Evolutionary conservation across 2,888 invertebrate species (phyloP).

Genomic region (Coelopa pilipes): DNA sequence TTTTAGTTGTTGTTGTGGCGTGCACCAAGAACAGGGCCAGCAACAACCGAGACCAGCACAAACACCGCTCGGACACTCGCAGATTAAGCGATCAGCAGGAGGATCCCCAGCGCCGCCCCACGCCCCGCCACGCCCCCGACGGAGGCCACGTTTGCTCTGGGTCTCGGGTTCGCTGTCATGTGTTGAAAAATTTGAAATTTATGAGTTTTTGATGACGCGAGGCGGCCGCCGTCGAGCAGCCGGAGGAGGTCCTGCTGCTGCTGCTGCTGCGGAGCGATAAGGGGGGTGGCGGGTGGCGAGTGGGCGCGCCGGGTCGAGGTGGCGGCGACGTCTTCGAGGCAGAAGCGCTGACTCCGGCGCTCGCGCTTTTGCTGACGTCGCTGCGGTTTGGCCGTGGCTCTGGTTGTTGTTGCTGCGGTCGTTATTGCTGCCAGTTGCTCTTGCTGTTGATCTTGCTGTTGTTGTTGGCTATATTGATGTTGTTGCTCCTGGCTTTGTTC

Average conservation of each 20-base stretch:
- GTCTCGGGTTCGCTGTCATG: constrained; percentile 52
- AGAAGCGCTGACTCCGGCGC: constrained; percentile 44
- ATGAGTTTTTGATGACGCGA: constrained; percentile 61
- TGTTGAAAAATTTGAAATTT: constrained; percentile 60
- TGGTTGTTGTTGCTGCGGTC: background rate
- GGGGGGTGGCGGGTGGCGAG: background rate
- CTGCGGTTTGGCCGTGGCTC: background rate
- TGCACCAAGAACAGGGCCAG: too few relatives aligned
- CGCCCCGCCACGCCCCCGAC: too few relatives aligned
- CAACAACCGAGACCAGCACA: too few relatives aligned
- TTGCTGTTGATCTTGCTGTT: constrained; percentile 20
- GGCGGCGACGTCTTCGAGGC: background rate
- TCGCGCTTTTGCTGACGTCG: constrained; percentile 6
- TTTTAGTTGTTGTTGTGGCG: too few relatives aligned
- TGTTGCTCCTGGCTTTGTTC: too few relatives aligned
- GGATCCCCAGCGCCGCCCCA: too few relatives aligned
- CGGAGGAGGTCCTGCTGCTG: background rate
- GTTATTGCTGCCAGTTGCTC: constrained; percentile 18
- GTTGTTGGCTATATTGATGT: constrained; percentile 9
- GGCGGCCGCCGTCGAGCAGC: background rate
- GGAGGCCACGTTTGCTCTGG: too few relatives aligned
- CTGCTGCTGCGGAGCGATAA: too few relatives aligned
- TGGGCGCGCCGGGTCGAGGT: background rate
- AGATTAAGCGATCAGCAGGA: too few relatives aligned
- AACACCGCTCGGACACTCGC: too few relatives aligned